Base-by-base conservation (phyloP, 1,140 invertebrate genomes). In the Neelides sp. region DNA sequence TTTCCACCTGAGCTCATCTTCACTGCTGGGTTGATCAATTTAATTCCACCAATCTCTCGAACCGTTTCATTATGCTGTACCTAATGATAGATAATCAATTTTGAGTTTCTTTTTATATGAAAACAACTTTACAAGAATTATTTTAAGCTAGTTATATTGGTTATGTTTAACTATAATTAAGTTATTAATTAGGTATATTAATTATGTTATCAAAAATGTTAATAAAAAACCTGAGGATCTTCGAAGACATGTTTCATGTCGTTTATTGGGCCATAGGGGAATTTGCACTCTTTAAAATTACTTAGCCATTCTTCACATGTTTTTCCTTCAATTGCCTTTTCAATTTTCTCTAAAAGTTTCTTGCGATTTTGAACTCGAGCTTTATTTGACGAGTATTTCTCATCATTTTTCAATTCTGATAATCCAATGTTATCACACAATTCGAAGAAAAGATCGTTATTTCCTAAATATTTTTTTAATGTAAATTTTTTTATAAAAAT, bases 261-360 rank as follows among this genome's bases (percentile, higher is more conserved):
- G 70, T 98, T 97, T 1, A 97, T 78, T 0, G 87, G 88, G 0
- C 89, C 92, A 65, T 80, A 85, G 2, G 92, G 88, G 65, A 94
- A 90, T 2, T 79, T 68, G 4, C 77, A 74, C 23, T 76, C 76
- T 46, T 81, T 75, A 53, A 98, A 82, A 46, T 78, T 64, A 3
- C 69, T 56, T 37, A 76, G 67, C 91, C 91, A 96, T 59, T 91
- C 77, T 23, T 75, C 68, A 44, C 79, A 85, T 0, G 75, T 77
- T 63, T 88, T 82, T 12, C 68, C 64, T 4, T 62, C 44, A 50
- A 96, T 80, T 43, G 75, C 70, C 2, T 72, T 58, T 53, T 70
- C 69, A 2, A 93, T 67, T 41, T 82, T 73, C 2, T 61, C 50
- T 4, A 87, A 69, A 1, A 94, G 66, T 58, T 75, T 73, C 5